Percentiles rank a stretch among this genome's conserved stretches.
These are phyloP conservation scores for Zeus faber DNA, from an alignment of 2,113 vertebrate genomes.

Conservation along the genomic window DNA sequence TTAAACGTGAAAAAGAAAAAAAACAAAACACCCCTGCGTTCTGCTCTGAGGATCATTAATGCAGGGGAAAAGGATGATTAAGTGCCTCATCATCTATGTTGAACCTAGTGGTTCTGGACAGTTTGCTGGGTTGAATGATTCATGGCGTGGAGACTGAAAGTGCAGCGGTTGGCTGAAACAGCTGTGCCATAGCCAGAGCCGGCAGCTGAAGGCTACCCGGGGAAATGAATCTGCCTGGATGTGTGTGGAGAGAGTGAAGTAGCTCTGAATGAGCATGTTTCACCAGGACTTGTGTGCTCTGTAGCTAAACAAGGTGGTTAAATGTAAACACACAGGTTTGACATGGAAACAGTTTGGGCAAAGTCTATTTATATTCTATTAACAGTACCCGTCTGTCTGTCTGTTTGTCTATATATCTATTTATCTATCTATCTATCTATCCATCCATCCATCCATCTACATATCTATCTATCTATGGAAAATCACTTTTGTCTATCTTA, in stretches of 20 bases:
- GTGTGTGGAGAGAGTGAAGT: neutral
- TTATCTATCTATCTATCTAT: too few relatives aligned
- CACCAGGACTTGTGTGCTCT: constrained; percentile 19
- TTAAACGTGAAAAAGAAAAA: neutral
- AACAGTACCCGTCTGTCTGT: too few relatives aligned
- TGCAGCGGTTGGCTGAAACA: constrained; percentile 47
- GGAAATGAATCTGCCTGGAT: constrained; percentile 15
- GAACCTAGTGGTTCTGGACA: constrained; percentile 21
- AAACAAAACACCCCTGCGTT: constrained; percentile 7
- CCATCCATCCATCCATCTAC: too few relatives aligned
- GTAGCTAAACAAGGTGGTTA: constrained; percentile 26
- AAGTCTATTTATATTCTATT: constrained; percentile 11
- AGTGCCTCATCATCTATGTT: constrained; percentile 45
- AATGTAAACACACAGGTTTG: constrained; percentile 8
- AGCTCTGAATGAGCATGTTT: constrained; percentile 44
- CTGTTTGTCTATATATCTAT: too few relatives aligned
- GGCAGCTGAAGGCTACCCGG: constrained; percentile 26
- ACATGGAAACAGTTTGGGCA: neutral
- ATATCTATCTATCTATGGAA: too few relatives aligned
- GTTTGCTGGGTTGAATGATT: constrained; percentile 53
- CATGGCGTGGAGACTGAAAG: constrained; percentile 32
- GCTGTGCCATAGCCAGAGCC: constrained; percentile 42
- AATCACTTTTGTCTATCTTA: too few relatives aligned
- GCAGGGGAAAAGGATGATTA: constrained; percentile 46
- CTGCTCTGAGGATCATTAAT: constrained; percentile 41